phyloP scores from a whole-genome alignment of 1,140 invertebrate species.

The Lethocerus indicus region DNA sequence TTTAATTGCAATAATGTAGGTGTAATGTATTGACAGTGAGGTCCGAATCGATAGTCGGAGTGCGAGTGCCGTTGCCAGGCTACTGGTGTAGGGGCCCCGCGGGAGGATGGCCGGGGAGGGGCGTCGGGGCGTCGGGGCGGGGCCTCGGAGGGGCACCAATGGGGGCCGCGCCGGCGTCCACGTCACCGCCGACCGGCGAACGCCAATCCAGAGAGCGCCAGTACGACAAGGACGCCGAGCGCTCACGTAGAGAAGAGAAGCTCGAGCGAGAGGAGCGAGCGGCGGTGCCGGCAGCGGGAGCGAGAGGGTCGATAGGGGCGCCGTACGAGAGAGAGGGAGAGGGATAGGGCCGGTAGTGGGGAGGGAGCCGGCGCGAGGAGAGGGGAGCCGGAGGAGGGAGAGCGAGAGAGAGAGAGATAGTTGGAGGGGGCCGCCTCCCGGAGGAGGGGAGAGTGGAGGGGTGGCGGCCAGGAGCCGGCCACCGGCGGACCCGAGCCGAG shows the following conservation, averaged over 20 bases:
- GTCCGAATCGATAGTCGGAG: no score
- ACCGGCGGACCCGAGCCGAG: slow-evolving; percentile 19
- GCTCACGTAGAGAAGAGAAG: background rate
- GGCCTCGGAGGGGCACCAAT: slow-evolving; percentile 15
- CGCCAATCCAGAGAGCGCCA: slow-evolving; percentile 6
- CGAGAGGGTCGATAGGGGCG: no score
- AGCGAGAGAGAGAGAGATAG: no score
- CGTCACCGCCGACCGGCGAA: slow-evolving; percentile 10
- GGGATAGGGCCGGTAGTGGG: no score
- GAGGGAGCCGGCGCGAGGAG: no score
- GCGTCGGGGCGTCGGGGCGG: slow-evolving; percentile 3
- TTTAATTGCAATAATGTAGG: slow-evolving; percentile 19
- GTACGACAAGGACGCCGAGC: slow-evolving; percentile 4
- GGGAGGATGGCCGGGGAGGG: slow-evolving; percentile 1
- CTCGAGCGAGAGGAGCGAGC: slow-evolving; percentile 2
- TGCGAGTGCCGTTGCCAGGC: no score
- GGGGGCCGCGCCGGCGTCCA: slow-evolving; percentile 12
- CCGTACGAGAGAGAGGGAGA: no score
- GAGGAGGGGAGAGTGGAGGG: slow-evolving; percentile 9
- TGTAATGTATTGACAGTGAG: slow-evolving; percentile 20
- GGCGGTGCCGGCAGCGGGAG: no score
- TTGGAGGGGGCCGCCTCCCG: slow-evolving; percentile 10
- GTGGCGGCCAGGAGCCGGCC: slow-evolving; percentile 1
- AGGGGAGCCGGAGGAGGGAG: no score
- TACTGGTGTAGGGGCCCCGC: no score